These are phyloP conservation scores for Ceratosolen fusciceps DNA, from an alignment of 1,140 invertebrate species.

Conservation along the genomic window DNA sequence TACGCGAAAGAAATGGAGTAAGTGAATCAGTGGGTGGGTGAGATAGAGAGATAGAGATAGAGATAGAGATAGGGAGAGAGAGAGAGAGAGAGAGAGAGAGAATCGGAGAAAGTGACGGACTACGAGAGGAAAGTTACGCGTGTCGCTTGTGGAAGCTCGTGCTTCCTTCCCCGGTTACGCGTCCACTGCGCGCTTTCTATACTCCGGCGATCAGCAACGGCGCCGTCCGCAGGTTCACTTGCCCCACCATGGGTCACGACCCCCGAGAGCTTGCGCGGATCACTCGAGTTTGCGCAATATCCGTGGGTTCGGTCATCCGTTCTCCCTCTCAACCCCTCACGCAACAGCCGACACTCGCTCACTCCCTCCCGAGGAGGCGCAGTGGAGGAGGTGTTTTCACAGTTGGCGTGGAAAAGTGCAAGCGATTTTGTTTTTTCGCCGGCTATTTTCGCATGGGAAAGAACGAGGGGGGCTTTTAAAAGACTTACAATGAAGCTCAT, in stretches of 20 bases:
- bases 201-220: neutral
- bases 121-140: neutral
- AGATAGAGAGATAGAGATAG: too few species aligned
- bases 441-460: neutral
- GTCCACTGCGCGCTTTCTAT: constrained; percentile 14
- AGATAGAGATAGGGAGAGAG: too few species aligned
- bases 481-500: neutral
- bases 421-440: neutral
- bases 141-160: neutral
- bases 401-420: neutral
- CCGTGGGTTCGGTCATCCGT: neutral
- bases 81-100: too few species aligned
- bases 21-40: too few species aligned
- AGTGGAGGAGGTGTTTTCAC: neutral
- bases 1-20: too few species aligned
- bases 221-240: neutral
- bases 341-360: neutral
- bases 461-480: neutral
- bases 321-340: neutral
- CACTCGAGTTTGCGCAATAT: neutral
- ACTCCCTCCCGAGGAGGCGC: neutral
- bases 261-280: constrained; percentile 13
- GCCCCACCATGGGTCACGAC: neutral
- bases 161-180: neutral
- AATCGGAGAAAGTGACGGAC: neutral